These are phyloP conservation scores for Cylindroiulus punctatus DNA, from an alignment of 2,888 invertebrate genomes.

Conservation along the genomic window DNA sequence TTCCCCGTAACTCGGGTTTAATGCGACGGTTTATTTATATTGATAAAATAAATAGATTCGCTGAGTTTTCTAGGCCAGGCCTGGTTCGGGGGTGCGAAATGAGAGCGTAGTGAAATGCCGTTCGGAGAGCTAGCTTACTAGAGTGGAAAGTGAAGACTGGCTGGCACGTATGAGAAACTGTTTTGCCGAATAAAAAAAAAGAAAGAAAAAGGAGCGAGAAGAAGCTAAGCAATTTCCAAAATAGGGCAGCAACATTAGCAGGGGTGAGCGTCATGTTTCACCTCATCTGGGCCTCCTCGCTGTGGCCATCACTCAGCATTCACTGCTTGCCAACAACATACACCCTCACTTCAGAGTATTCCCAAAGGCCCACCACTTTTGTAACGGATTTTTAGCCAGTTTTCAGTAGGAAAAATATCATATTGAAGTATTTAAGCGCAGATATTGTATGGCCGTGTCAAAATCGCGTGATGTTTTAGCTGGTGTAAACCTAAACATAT, in stretches of 20 bases:
- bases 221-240: conserved; percentile 21
- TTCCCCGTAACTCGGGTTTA: conserved; percentile 12
- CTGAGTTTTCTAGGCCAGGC: conserved; percentile 38
- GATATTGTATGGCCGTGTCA: too few species aligned
- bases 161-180: conserved; percentile 42
- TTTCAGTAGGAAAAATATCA: neutral
- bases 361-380: neutral
- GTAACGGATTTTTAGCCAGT: neutral
- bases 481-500: too few species aligned
- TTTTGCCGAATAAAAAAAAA: conserved; percentile 22
- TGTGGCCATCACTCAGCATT: conserved; percentile 10
- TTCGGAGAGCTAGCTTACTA: conserved; percentile 5
- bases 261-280: conserved; percentile 33
- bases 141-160: conserved; percentile 34
- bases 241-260: conserved; percentile 42
- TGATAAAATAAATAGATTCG: conserved; percentile 29
- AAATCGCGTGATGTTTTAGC: too few species aligned
- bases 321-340: neutral
- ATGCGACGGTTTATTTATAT: conserved; percentile 34
- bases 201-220: conserved; percentile 15
- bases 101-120: neutral
- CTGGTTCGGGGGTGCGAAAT: conserved; percentile 23
- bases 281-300: conserved; percentile 16
- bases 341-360: neutral
- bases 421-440: too few species aligned